These are phyloP conservation scores for Darevskia nairensis DNA, from an alignment of 2,797 vertebrate species.

Conservation along the genomic window DNA sequence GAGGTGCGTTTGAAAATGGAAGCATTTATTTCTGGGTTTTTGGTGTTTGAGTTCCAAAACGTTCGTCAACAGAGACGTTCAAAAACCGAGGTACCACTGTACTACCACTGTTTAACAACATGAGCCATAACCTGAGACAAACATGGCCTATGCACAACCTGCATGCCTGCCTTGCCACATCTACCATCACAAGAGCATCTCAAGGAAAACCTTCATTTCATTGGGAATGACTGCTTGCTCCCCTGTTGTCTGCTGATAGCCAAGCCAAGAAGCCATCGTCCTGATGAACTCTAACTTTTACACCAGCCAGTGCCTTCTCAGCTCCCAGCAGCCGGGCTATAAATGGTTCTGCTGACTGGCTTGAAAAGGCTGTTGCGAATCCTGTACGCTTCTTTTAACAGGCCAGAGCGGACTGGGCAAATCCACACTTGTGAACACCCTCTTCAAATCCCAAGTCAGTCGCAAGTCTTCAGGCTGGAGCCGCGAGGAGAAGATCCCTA, in stretches of 20 bases:
- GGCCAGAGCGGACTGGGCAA: slow-evolving; percentile 96
- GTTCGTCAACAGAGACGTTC: too few species aligned
- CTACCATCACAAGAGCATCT: neutral
- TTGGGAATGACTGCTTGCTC: neutral
- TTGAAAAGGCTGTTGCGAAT: neutral
- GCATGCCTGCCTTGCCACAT: neutral
- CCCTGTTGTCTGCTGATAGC: neutral
- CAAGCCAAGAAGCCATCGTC: neutral
- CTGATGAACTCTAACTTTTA: neutral
- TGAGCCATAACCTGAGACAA: neutral
- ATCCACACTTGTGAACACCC: slow-evolving; percentile 93
- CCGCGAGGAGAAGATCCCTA: slow-evolving; percentile 96
- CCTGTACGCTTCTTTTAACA: slow-evolving; percentile 65
- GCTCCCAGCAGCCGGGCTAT: neutral
- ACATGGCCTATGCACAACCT: neutral
- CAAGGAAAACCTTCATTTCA: neutral
- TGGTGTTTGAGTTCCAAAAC: too few species aligned
- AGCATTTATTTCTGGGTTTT: too few species aligned
- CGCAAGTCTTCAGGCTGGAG: slow-evolving; percentile 91
- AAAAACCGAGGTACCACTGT: too few species aligned
- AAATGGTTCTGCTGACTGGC: neutral
- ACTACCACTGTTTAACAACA: too few species aligned
- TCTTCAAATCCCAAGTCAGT: slow-evolving; percentile 98
- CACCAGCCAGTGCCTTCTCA: neutral
- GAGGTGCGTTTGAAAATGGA: rapidly evolving